Conservation (phyloP, 2,888 invertebrate genomes). For the Apeira syringaria region DNA sequence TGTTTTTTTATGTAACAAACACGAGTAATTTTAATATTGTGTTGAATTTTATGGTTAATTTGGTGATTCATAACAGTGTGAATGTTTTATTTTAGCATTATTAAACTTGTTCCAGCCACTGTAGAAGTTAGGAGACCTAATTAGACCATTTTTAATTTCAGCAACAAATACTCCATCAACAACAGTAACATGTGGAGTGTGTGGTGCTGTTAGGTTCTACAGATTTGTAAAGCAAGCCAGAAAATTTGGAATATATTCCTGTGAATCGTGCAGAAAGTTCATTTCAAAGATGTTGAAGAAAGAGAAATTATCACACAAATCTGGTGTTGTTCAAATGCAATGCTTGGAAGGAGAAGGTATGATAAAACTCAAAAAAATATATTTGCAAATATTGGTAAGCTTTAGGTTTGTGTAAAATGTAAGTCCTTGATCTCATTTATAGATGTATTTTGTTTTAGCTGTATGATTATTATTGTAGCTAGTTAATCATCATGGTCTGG, state of each 20-base stretch:
- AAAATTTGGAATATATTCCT: slow-evolving; percentile 93
- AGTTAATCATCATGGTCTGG: too few relatives aligned
- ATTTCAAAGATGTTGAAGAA: slow-evolving; percentile 92
- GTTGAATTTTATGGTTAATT: too few relatives aligned
- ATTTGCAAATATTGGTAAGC: not conserved
- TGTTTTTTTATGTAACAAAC: too few relatives aligned
- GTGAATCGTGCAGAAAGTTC: slow-evolving; percentile 94
- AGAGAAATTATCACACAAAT: slow-evolving; percentile 83
- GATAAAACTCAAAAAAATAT: slow-evolving; percentile 28
- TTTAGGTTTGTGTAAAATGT: not conserved
- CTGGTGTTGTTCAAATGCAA: slow-evolving; percentile 81
- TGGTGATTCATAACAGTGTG: too few relatives aligned
- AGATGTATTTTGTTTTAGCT: too few relatives aligned
- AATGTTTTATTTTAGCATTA: too few relatives aligned
- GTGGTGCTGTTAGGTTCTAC: slow-evolving; percentile 89
- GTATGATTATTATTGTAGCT: too few relatives aligned
- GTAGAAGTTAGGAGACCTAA: too few relatives aligned
- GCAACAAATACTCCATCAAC: slow-evolving; percentile 82
- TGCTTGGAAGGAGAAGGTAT: slow-evolving; percentile 88
- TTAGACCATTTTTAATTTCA: slow-evolving; percentile 36
- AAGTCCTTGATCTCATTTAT: too few relatives aligned
- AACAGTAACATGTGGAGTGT: slow-evolving; percentile 90
- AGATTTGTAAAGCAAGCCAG: slow-evolving; percentile 91
- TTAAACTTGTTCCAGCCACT: too few relatives aligned
- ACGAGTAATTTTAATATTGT: too few relatives aligned